Evolutionary conservation across 2,888 invertebrate species (phyloP), one percentile per base, ranked within the genome.

Genomic region (Tipula confusa): DNA sequence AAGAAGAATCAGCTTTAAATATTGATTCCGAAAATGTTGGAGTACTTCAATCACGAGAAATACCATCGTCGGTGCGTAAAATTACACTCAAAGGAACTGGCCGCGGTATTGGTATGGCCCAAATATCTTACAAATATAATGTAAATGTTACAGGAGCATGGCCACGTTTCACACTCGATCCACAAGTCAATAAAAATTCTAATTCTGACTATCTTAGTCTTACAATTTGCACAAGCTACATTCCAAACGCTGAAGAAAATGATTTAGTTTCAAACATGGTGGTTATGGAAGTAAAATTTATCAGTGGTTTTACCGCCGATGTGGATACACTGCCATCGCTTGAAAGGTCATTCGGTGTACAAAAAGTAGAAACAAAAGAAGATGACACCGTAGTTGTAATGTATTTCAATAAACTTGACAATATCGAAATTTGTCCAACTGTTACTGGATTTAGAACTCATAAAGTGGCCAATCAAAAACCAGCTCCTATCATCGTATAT

Each of bases 141-240:
- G 92, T 96, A 84, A 96, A 96, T 87, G 96, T 96, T 2, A 96
- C 96, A 13, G 96, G 95, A 29, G 94, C 95, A 38, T 95, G 95
- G 93, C 97, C 97, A 2, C 91, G 96, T 85, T 97, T 96, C 89
- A 94, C 93, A 82, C 91, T 97, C 1, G 96, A 96, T 89, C 96
- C 97, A 0, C 93, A 95, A 87, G 94, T 97, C 2, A 96, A 96
- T 88, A 93, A 94, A 86, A 94, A 94, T 85, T 95, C 96, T 1
- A 94, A 94, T 85, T 91, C 91, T 81, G 92, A 95, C 87, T 93
- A 95, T 85, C 90, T 97, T 84, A 94, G 95, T 86, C 91, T 97
- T 15, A 96, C 96, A 7, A 92, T 97, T 84, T 97, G 97, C 87
- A 92, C 94, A 83, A 94, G 94, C 92, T 95, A 91, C 83, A 83